Evolutionary conservation across 2,113 vertebrate genomes (phyloP).

Genomic region (Orycteropus afer): DNA sequence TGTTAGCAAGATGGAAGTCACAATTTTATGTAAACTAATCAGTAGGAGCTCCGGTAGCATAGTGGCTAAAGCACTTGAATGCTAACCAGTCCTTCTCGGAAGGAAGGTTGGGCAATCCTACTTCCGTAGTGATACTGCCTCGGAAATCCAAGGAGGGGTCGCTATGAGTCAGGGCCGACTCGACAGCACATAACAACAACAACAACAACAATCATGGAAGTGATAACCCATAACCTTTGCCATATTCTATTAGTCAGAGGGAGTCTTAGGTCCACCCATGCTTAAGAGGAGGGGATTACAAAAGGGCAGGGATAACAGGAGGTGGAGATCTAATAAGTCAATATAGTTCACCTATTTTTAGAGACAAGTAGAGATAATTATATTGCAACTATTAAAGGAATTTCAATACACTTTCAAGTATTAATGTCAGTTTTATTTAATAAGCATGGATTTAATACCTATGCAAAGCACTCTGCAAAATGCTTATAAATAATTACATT

Average conservation of each 20-base stretch:
- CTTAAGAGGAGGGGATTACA: background rate
- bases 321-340: background rate
- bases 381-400: background rate
- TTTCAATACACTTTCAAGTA: constrained; percentile 16
- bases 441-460: background rate
- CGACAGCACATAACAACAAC: too few relatives aligned
- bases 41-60: too few relatives aligned
- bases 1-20: background rate
- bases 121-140: too few relatives aligned
- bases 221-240: background rate
- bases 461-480: constrained; percentile 1
- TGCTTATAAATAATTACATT: constrained; percentile 15
- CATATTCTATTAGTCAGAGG: background rate
- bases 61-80: too few relatives aligned
- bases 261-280: background rate
- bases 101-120: too few relatives aligned
- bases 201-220: background rate
- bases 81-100: too few relatives aligned
- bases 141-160: too few relatives aligned
- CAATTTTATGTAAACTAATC: background rate
- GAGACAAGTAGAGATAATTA: constrained; percentile 14
- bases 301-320: background rate
- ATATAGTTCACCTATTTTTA: constrained; percentile 22
- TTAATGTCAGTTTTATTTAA: constrained; percentile 46
- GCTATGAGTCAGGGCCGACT: too few relatives aligned